These are phyloP conservation scores for Drosophila prosaltans DNA, from an alignment of 1,140 invertebrate species.

Conservation along the genomic window DNA sequence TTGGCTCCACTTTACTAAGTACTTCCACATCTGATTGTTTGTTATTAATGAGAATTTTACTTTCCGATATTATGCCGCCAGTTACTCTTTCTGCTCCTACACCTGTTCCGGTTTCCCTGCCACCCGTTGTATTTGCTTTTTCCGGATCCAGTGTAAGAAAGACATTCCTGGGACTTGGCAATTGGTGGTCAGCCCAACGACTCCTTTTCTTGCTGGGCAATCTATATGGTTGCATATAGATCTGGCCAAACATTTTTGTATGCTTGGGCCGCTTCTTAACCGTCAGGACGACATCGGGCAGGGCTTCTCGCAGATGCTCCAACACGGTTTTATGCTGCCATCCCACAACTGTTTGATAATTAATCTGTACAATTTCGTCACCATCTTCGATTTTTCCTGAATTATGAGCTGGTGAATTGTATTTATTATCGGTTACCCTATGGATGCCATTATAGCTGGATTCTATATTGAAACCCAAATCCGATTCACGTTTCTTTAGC, in stretches of 20 bases:
- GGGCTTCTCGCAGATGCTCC: constrained; percentile 89
- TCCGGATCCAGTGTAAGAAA: constrained; percentile 86
- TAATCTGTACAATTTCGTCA: constrained; percentile 96
- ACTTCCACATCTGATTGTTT: constrained; percentile 76
- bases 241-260: constrained; percentile 92
- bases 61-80: not conserved
- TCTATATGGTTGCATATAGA: constrained; percentile 91
- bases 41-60: not conserved
- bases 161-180: constrained; percentile 87
- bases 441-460: constrained; percentile 94
- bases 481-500: constrained; percentile 91
- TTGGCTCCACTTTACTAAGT: constrained; percentile 36
- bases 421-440: constrained; percentile 91
- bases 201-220: constrained; percentile 90
- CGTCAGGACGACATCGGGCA: constrained; percentile 91
- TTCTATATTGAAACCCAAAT: constrained; percentile 92
- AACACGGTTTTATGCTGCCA: constrained; percentile 94
- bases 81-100: not conserved
- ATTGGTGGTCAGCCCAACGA: constrained; percentile 86
- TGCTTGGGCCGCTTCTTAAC: constrained; percentile 93
- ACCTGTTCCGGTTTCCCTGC: constrained; percentile 48
- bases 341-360: constrained; percentile 95
- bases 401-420: constrained; percentile 92
- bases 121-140: constrained; percentile 27
- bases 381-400: constrained; percentile 95